Evolutionary conservation across 2,113 vertebrate species (phyloP).

Genomic region (Lepus americanus): DNA sequence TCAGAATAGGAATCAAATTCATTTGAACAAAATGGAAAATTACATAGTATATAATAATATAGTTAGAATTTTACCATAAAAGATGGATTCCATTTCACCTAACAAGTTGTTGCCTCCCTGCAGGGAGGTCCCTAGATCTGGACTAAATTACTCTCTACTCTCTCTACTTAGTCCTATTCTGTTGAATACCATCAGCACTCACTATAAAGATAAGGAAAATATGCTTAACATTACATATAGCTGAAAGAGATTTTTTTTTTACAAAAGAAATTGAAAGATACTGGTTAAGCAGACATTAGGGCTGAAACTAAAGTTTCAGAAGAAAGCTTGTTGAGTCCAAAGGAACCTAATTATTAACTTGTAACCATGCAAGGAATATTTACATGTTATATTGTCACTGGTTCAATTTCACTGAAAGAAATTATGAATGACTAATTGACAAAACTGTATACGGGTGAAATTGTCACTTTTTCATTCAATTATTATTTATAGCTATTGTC

Average conservation of each 20-base stretch:
- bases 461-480: too few relatives aligned
- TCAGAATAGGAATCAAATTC: slow-evolving; percentile 65
- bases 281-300: not conserved
- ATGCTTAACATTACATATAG: not conserved
- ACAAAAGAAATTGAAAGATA: slow-evolving; percentile 30
- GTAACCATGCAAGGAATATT: too few relatives aligned
- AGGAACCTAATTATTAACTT: too few relatives aligned
- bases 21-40: slow-evolving; percentile 57
- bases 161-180: slow-evolving; percentile 1
- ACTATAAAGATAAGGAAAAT: not conserved
- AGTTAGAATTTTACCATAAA: not conserved
- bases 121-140: not conserved
- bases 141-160: not conserved
- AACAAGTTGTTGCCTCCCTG: not conserved
- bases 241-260: slow-evolving; percentile 11
- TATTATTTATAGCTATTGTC: too few relatives aligned
- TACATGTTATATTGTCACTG: too few relatives aligned
- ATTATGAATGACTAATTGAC: too few relatives aligned
- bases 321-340: not conserved
- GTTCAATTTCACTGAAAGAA: too few relatives aligned
- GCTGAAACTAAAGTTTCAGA: slow-evolving; percentile 11
- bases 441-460: too few relatives aligned
- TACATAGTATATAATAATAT: not conserved
- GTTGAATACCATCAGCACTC: slow-evolving; percentile 1
- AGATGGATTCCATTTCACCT: slow-evolving; percentile 9